Base-by-base conservation (phyloP, 2,888 invertebrate genomes). In the Xanthia icteritia region DNA sequence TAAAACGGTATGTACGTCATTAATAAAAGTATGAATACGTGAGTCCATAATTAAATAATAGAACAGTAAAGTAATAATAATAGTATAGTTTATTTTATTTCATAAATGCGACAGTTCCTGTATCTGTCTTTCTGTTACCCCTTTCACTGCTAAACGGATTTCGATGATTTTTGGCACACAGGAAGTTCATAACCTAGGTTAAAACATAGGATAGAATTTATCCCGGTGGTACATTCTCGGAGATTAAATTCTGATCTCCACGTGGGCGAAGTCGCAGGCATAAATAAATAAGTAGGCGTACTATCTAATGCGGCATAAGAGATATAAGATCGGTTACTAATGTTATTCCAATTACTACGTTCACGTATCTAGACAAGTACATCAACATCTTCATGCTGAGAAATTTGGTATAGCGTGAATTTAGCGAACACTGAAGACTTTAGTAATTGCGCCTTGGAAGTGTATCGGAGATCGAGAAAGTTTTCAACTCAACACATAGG, bases 381-480 rank as follows among this genome's bases (percentile, higher is more conserved):
- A 61, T 61, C 71, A 70, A 70, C 77, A 69, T 70, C 73, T 73
- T 83, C 72, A 27, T 61, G 63, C 31, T 64, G 63, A 63, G 73
- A 79, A 79, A 76, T 83, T 81, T 77, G 61, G 74, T 72, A 65
- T 2, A 79, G 58, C 54, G 66, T 79, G 58, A 81, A 86, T 79
- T 81, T 89, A 80, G 77, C 63, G 67, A 84, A 86, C 76, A 81
- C 63, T 81, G 85, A 88, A 77, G 85, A 81, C 81, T 87, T 87
- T 78, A 81, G 90, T 90, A 90, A 91, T 90, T 90, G 88, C 86
- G 79, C 86, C 84, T 85, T 86, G 80, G 82, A 89, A 92, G 87
- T 90, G 86, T 89, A 89, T 91, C 87, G 90, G 85, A 87, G 89
- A 91, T 90, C 89, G 86, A 66, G 74, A 86, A 92, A 92, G 88